These are phyloP conservation scores for Pseudopodoces humilis DNA, from an alignment of 2,113 vertebrate genomes.

Conservation along the genomic window DNA sequence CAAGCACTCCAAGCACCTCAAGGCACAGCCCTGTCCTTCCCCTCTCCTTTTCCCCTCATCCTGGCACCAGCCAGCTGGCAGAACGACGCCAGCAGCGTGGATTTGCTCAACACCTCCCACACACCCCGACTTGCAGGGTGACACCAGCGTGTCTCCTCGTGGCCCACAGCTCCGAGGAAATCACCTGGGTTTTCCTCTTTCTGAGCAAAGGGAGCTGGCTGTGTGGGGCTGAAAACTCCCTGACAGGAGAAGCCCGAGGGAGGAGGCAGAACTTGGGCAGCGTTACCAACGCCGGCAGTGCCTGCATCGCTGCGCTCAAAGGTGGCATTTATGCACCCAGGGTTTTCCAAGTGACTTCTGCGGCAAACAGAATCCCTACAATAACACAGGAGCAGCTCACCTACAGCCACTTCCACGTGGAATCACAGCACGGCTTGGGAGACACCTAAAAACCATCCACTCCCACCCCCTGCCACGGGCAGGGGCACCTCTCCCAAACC, in stretches of 20 bases:
- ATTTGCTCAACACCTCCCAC: background rate
- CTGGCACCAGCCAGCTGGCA: background rate
- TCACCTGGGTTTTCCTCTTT: background rate
- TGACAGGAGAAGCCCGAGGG: background rate
- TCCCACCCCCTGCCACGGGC: background rate
- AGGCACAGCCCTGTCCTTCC: background rate
- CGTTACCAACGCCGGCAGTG: background rate
- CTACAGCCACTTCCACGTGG: background rate
- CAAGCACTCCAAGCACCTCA: background rate
- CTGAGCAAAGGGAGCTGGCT: background rate
- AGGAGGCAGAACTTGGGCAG: background rate
- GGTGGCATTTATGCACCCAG: background rate
- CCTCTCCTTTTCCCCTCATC: background rate
- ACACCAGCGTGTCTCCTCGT: background rate
- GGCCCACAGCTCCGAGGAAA: background rate
- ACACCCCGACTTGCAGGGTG: background rate
- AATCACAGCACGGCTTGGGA: background rate
- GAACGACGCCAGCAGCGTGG: background rate
- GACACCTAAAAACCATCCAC: background rate
- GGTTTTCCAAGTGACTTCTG: background rate
- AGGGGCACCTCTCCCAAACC: accelerated
- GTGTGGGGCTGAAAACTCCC: background rate
- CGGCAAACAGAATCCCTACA: background rate
- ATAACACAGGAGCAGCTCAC: background rate
- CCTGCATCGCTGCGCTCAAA: background rate